Conservation (phyloP, 2,888 invertebrate species). For the Drosophila aldrichi region DNA sequence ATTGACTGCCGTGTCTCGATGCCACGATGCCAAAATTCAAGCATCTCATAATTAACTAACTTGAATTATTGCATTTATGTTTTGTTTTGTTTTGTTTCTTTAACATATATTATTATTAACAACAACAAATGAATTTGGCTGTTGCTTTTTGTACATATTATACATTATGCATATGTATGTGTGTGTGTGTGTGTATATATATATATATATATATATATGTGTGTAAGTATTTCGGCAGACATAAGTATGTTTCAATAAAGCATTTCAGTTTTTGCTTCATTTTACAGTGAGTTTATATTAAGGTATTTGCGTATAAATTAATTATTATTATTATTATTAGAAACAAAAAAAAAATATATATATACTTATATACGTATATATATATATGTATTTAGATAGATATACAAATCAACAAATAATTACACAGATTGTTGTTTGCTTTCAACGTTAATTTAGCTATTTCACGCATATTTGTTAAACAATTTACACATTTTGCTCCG, state of each 20-base stretch:
- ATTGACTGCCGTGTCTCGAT: slow-evolving; percentile 50
- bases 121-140: slow-evolving; percentile 32
- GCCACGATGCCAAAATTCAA: slow-evolving; percentile 7
- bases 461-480: slow-evolving; percentile 65
- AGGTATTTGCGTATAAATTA: slow-evolving; percentile 45
- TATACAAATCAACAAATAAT: slow-evolving; percentile 50
- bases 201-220: slow-evolving; percentile 9
- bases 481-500: slow-evolving; percentile 58
- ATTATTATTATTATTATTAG: slow-evolving; percentile 15
- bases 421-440: slow-evolving; percentile 39
- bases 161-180: slow-evolving; percentile 14
- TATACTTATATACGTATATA: slow-evolving; percentile 3
- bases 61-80: slow-evolving; percentile 6
- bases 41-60: slow-evolving; percentile 10
- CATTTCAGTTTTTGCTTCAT: slow-evolving; percentile 37
- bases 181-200: slow-evolving; percentile 14
- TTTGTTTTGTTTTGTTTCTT: background rate
- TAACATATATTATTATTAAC: slow-evolving; percentile 4
- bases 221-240: slow-evolving; percentile 8
- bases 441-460: slow-evolving; percentile 68
- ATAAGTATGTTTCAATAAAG: slow-evolving; percentile 37
- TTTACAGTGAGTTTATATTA: slow-evolving; percentile 52
- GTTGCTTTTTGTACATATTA: slow-evolving; percentile 16
- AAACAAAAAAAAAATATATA: slow-evolving; percentile 20
- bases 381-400: background rate